These are phyloP conservation scores for Trypoxylon attenuatum DNA, from an alignment of 2,888 invertebrate genomes.

Conservation along the genomic window DNA sequence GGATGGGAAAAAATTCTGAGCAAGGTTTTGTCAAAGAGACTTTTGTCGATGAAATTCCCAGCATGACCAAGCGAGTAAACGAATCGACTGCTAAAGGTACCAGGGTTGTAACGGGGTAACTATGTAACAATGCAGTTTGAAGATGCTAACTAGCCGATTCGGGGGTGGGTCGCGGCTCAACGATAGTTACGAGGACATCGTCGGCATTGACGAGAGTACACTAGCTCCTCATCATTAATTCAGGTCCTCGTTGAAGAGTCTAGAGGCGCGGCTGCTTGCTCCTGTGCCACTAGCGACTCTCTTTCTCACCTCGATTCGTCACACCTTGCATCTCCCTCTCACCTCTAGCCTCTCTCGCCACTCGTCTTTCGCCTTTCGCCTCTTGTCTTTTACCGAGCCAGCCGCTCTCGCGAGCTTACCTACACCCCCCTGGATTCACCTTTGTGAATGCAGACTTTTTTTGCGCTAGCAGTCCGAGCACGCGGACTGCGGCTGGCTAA, in stretches of 20 bases:
- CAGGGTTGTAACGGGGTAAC: no score
- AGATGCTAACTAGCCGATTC: neutral
- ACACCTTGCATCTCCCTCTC: neutral
- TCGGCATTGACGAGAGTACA: neutral
- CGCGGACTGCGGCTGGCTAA: neutral
- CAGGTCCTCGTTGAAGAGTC: constrained; percentile 63
- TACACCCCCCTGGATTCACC: no score
- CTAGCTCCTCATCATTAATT: constrained; percentile 61
- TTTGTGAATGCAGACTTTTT: no score
- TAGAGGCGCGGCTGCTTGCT: constrained; percentile 49
- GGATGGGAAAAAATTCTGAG: no score
- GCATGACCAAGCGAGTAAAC: no score
- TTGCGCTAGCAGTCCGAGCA: neutral
- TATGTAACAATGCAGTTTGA: no score
- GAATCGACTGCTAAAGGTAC: no score
- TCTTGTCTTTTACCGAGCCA: no score
- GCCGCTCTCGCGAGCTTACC: no score
- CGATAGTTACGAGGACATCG: neutral
- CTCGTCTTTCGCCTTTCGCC: no score
- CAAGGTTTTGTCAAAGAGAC: no score
- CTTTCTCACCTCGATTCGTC: constrained; percentile 27
- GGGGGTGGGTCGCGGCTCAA: neutral
- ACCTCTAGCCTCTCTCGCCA: neutral
- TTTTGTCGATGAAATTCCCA: no score
- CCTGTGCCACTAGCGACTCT: constrained; percentile 12